These are phyloP conservation scores for Eurystomus gularis DNA, from an alignment of 2,113 vertebrate genomes.

Conservation along the genomic window DNA sequence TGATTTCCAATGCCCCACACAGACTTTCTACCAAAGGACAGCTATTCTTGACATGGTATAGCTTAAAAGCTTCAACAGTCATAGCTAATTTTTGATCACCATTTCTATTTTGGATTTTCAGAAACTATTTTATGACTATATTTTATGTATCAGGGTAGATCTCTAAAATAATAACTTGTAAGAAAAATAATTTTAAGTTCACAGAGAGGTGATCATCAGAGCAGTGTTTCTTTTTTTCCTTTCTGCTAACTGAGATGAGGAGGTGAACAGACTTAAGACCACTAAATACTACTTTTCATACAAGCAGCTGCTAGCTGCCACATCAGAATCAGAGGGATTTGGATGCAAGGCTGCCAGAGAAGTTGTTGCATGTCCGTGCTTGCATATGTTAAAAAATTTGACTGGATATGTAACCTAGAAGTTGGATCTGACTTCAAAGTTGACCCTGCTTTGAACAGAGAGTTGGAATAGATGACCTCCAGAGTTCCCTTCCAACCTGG, in stretches of 20 bases:
- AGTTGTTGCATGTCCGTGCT: not conserved
- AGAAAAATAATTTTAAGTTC: not conserved
- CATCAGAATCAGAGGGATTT: not conserved
- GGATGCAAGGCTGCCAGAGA: not conserved
- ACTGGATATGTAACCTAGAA: not conserved
- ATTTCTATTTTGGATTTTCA: not conserved
- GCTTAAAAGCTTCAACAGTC: not conserved
- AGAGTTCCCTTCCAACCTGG: not conserved
- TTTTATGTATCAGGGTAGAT: not conserved
- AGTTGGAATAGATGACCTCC: not conserved
- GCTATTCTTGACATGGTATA: not conserved
- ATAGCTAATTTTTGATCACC: not conserved
- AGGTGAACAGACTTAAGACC: not conserved
- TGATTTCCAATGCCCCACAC: not conserved
- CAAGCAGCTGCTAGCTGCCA: not conserved
- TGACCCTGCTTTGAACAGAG: not conserved
- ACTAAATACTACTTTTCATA: not conserved
- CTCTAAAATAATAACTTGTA: not conserved
- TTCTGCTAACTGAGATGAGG: not conserved
- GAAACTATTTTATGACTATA: not conserved
- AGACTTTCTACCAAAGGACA: not conserved
- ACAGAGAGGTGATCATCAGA: not conserved
- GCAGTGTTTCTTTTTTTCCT: not conserved
- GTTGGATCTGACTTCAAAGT: not conserved
- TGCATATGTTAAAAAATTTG: not conserved